Percentiles rank a stretch among this genome's conserved stretches.
phyloP scores from a whole-genome alignment of 2,888 invertebrate genomes.

The Ochropleura leucogaster region DNA sequence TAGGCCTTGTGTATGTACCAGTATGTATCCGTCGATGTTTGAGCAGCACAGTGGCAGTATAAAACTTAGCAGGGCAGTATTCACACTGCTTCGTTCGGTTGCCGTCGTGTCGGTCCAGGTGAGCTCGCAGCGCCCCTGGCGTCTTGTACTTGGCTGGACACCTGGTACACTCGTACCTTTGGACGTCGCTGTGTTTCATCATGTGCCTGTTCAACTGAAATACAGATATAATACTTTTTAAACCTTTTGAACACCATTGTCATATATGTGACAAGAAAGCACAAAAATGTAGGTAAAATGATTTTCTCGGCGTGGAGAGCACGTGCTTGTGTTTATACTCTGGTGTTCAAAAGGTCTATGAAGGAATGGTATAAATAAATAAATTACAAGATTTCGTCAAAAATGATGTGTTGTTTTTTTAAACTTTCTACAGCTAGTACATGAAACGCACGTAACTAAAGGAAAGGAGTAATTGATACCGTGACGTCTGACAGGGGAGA shows the following conservation, averaged over 20 bases:
- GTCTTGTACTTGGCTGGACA: conserved; percentile 77
- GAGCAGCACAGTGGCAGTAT: conserved; percentile 77
- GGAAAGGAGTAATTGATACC: too few relatives aligned
- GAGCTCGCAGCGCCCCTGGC: conserved; percentile 65
- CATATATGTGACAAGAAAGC: too few relatives aligned
- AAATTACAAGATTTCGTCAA: too few relatives aligned
- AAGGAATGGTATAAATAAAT: too few relatives aligned
- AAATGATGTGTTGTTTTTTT: too few relatives aligned
- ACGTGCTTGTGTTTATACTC: too few relatives aligned
- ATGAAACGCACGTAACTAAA: too few relatives aligned
- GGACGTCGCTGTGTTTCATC: conserved; percentile 68
- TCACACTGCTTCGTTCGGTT: conserved; percentile 81
- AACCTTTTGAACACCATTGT: not conserved
- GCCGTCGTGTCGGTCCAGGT: conserved; percentile 82
- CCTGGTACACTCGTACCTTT: conserved; percentile 73
- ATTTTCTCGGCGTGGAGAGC: too few relatives aligned
- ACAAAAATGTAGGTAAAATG: too few relatives aligned
- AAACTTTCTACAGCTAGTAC: too few relatives aligned
- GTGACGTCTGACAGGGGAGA: too few relatives aligned
- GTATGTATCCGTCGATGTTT: conserved; percentile 87
- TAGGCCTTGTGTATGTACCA: conserved; percentile 70
- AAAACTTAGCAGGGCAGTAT: conserved; percentile 83
- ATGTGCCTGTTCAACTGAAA: conserved; percentile 76
- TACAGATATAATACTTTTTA: not conserved
- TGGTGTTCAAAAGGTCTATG: too few relatives aligned